Conservation (phyloP, 1,140 invertebrate species). For the Aphis craccivora region DNA sequence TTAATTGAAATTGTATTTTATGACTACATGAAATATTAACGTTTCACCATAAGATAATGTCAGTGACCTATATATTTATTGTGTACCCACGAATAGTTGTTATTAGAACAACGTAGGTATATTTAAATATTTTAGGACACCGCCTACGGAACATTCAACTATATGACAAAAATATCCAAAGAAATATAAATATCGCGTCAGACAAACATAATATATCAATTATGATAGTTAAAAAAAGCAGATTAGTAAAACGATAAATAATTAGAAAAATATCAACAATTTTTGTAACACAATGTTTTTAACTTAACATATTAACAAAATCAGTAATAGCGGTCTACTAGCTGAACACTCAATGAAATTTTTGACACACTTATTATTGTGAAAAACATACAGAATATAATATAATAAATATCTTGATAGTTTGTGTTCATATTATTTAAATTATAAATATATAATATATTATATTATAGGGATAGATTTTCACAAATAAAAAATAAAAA, state of each 20-base stretch:
- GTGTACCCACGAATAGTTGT: not conserved
- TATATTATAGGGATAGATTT: too few species aligned
- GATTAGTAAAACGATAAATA: not conserved
- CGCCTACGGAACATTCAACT: not conserved
- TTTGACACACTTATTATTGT: too few species aligned
- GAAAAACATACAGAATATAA: too few species aligned
- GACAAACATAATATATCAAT: not conserved
- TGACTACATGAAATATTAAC: not conserved
- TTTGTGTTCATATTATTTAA: too few species aligned
- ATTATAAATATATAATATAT: too few species aligned
- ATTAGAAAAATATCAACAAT: not conserved
- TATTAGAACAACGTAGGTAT: not conserved
- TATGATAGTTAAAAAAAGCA: not conserved
- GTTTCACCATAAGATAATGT: not conserved
- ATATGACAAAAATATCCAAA: not conserved
- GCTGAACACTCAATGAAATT: not conserved
- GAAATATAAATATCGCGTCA: not conserved
- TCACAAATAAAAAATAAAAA: too few species aligned
- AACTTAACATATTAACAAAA: not conserved
- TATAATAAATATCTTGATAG: too few species aligned
- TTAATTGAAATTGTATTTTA: not conserved
- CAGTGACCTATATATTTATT: not conserved
- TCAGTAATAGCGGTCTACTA: not conserved
- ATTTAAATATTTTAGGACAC: not conserved
- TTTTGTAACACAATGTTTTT: not conserved